These are phyloP conservation scores for Mobula birostris DNA, from an alignment of 2,113 vertebrate species.

Conservation along the genomic window DNA sequence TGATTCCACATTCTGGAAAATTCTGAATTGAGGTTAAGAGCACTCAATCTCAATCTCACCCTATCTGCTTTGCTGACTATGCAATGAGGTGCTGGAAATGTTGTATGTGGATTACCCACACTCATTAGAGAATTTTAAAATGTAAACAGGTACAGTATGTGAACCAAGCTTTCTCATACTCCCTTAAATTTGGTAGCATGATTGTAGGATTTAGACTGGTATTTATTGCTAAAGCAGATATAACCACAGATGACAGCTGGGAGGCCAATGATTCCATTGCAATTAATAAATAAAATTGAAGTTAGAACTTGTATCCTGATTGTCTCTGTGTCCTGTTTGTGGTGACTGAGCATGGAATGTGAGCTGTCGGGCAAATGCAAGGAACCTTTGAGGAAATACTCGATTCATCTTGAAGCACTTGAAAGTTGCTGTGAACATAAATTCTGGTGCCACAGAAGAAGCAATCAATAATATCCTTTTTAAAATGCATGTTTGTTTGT, in stretches of 20 bases:
- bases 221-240: neutral
- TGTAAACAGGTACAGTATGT: neutral
- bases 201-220: neutral
- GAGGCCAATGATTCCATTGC: neutral
- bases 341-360: neutral
- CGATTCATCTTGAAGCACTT: neutral
- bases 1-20: too few species aligned
- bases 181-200: neutral
- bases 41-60: too few species aligned
- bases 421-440: neutral
- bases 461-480: neutral
- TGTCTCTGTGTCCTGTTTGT: neutral
- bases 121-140: neutral
- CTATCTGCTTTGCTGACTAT: neutral
- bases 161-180: neutral
- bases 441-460: neutral
- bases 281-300: neutral
- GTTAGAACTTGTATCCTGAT: neutral
- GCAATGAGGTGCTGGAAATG: neutral
- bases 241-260: neutral
- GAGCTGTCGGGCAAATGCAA: neutral
- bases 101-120: neutral
- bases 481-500: neutral
- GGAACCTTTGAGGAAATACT: neutral
- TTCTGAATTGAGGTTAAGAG: too few species aligned